Conservation (phyloP, 2,797 vertebrate genomes). For the Pogonophryne albipinna region DNA sequence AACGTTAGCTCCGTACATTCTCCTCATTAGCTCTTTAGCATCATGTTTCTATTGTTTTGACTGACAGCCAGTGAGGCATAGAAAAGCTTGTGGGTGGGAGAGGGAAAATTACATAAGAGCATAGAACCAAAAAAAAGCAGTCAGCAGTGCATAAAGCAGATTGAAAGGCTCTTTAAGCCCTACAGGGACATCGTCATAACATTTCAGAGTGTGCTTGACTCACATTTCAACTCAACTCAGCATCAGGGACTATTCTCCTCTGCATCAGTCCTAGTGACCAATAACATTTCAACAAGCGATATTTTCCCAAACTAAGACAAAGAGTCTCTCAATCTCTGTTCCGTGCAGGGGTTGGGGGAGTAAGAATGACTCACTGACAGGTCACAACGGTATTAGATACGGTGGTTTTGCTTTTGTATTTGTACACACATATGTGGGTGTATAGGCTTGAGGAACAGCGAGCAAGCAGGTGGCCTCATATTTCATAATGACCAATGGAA, state of each 20-base stretch:
- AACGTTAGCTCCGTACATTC: background rate
- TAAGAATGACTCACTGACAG: conserved; percentile 69
- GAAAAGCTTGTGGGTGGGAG: conserved; percentile 4
- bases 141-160: conserved; percentile 38
- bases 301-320: conserved; percentile 60
- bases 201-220: conserved; percentile 49
- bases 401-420: conserved; percentile 40
- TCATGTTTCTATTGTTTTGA: conserved; percentile 58
- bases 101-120: conserved; percentile 19
- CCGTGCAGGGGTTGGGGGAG: conserved; percentile 43
- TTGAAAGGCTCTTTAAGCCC: conserved; percentile 32
- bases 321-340: conserved; percentile 53
- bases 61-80: conserved; percentile 44
- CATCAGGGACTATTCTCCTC: conserved; percentile 29
- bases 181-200: conserved; percentile 40
- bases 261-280: conserved; percentile 44
- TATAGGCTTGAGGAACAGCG: conserved; percentile 11
- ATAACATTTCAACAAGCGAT: conserved; percentile 46
- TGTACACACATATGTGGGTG: conserved; percentile 45
- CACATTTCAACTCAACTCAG: conserved; percentile 42
- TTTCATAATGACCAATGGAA: conserved; percentile 42
- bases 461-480: conserved; percentile 12
- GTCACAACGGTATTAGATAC: conserved; percentile 57
- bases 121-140: conserved; percentile 37
- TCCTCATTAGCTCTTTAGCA: conserved; percentile 14